A percentile compares a stretch with the other conserved stretches of the same genome.
phyloP scores from a whole-genome alignment of 2,888 invertebrate genomes.

The Orchesellides sinensis region DNA sequence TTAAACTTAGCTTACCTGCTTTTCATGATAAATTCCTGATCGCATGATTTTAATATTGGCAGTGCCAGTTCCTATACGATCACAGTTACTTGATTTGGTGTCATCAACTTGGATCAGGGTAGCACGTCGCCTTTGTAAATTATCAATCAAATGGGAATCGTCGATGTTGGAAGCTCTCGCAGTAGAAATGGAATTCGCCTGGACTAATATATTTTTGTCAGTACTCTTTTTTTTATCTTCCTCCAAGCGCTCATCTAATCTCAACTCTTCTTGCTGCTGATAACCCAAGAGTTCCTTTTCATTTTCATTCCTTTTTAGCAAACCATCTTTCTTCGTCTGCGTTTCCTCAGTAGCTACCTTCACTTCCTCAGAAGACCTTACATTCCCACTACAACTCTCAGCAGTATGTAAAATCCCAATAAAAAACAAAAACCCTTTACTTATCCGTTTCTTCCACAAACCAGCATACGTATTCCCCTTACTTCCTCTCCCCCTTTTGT shows the following conservation, averaged over 20 bases:
- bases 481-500: background rate
- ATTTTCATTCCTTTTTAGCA: background rate
- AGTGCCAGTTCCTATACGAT: conserved; percentile 33
- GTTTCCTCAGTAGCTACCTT: background rate
- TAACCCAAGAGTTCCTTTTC: background rate
- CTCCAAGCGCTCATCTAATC: too few relatives aligned
- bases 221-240: too few relatives aligned
- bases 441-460: background rate
- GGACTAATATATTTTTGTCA: background rate
- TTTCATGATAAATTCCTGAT: conserved; percentile 78
- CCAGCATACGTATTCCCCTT: background rate
- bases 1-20: conserved; percentile 76
- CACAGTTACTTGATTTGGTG: background rate
- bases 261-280: too few relatives aligned
- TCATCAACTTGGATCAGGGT: background rate
- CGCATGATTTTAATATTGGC: conserved; percentile 57
- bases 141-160: background rate
- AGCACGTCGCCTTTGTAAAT: background rate
- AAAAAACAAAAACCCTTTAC: background rate
- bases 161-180: background rate
- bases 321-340: background rate
- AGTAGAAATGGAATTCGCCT: background rate
- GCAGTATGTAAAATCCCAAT: background rate
- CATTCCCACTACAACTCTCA: background rate
- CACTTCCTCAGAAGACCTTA: background rate